phyloP scores from a whole-genome alignment of 2,888 invertebrate genomes.

The Drosophila kuntzei region DNA sequence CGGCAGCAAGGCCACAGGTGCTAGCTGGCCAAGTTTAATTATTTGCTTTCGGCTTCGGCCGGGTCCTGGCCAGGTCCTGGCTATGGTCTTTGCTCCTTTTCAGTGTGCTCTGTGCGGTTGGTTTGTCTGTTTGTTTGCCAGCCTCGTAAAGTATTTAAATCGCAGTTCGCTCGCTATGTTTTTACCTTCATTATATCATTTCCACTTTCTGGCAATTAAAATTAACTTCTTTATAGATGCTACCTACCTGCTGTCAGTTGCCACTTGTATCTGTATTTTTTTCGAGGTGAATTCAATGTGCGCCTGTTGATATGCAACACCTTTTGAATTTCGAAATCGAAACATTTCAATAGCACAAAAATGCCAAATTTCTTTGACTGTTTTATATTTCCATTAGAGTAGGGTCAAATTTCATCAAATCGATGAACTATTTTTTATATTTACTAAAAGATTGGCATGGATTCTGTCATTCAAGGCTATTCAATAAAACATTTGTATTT shows the following conservation, averaged over 20 bases:
- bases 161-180: constrained; percentile 6
- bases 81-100: constrained; percentile 30
- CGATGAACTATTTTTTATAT: background rate
- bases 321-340: background rate
- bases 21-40: constrained; percentile 71
- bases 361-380: background rate
- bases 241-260: constrained; percentile 4
- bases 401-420: background rate
- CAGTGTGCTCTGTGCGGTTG: constrained; percentile 23
- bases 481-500: too few species aligned
- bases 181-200: constrained; percentile 21
- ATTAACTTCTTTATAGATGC: constrained; percentile 50
- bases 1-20: constrained; percentile 68
- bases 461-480: too few species aligned
- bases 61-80: constrained; percentile 21
- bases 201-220: constrained; percentile 57
- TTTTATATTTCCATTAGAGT: background rate
- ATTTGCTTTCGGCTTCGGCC: constrained; percentile 66
- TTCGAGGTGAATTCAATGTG: background rate
- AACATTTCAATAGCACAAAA: background rate
- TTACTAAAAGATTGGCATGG: background rate
- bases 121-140: constrained; percentile 36
- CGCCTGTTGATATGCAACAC: constrained; percentile 11
- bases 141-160: constrained; percentile 69
- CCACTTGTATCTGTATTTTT: background rate